A percentile compares a stretch with the other conserved stretches of the same genome.
Conservation (phyloP, 1,140 invertebrate genomes). For the Drosophila nannoptera region DNA sequence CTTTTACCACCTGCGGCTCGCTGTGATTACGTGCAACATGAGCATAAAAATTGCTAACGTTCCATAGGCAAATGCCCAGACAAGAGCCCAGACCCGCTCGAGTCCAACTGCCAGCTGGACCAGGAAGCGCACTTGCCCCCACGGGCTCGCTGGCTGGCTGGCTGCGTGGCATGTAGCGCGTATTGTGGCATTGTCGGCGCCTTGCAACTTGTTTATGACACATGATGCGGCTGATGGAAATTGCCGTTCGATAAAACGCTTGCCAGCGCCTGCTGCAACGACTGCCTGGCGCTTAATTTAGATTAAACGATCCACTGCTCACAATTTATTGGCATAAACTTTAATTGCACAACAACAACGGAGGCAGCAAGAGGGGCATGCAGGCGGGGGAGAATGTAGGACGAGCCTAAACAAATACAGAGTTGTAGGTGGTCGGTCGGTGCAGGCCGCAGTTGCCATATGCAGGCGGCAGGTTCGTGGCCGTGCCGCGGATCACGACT, state of each 20-base stretch:
- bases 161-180: slow-evolving; percentile 42
- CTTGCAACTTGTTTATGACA: slow-evolving; percentile 76
- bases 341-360: slow-evolving; percentile 69
- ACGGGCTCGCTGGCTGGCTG: slow-evolving; percentile 50
- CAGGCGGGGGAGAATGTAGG: not conserved
- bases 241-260: slow-evolving; percentile 49
- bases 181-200: slow-evolving; percentile 57
- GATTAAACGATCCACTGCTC: slow-evolving; percentile 74
- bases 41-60: slow-evolving; percentile 75
- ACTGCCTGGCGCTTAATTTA: slow-evolving; percentile 67
- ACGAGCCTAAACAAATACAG: slow-evolving; percentile 43
- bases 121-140: slow-evolving; percentile 53
- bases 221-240: slow-evolving; percentile 70
- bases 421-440: slow-evolving; percentile 66
- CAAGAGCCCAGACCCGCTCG: slow-evolving; percentile 3
- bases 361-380: not conserved
- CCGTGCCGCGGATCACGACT: slow-evolving; percentile 69
- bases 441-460: slow-evolving; percentile 6
- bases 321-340: slow-evolving; percentile 75
- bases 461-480: slow-evolving; percentile 53
- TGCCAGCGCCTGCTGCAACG: slow-evolving; percentile 13
- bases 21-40: slow-evolving; percentile 77
- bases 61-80: slow-evolving; percentile 50
- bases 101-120: slow-evolving; percentile 11
- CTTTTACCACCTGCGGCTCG: slow-evolving; percentile 77